phyloP scores from a whole-genome alignment of 2,113 vertebrate species.

The Neogobius melanostomus region DNA sequence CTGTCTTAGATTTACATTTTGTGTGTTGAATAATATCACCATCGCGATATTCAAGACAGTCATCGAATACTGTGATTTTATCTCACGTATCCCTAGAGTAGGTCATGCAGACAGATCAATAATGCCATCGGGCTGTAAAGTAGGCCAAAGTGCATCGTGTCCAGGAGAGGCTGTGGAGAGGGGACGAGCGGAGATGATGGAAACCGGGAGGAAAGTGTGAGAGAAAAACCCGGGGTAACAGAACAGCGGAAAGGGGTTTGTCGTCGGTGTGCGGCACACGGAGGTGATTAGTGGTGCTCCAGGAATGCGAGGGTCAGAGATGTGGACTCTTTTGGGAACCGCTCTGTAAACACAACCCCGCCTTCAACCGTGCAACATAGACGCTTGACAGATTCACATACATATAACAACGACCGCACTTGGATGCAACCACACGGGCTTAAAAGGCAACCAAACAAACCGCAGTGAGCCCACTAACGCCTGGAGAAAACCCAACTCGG shows the following conservation, averaged over 20 bases:
- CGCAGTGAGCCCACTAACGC: slow-evolving; percentile 27
- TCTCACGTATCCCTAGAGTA: too few relatives aligned
- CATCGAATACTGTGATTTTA: too few relatives aligned
- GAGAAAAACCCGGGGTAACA: slow-evolving; percentile 50
- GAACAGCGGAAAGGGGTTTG: slow-evolving; percentile 54
- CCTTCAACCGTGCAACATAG: slow-evolving; percentile 52
- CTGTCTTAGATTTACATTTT: too few relatives aligned
- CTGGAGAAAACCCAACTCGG: slow-evolving; percentile 35
- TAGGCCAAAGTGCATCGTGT: slow-evolving; percentile 25
- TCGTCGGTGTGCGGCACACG: slow-evolving; percentile 63
- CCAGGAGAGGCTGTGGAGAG: slow-evolving; percentile 14
- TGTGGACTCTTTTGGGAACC: slow-evolving; percentile 74
- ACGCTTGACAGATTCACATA: slow-evolving; percentile 34
- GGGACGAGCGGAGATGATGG: slow-evolving; percentile 36
- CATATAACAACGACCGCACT: slow-evolving; percentile 46
- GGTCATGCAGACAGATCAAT: slow-evolving; percentile 31
- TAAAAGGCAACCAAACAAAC: slow-evolving; percentile 58
- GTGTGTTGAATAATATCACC: too few relatives aligned
- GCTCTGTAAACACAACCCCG: slow-evolving; percentile 74
- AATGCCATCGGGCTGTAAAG: slow-evolving; percentile 29
- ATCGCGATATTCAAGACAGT: too few relatives aligned
- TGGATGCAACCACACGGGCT: slow-evolving; percentile 44
- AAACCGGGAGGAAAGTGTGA: slow-evolving; percentile 21
- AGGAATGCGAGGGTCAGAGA: slow-evolving; percentile 79
- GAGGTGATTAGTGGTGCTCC: slow-evolving; percentile 74